Evolutionary conservation across 2,113 vertebrate species (phyloP).

Genomic region (Melanerpes formicivorus): DNA sequence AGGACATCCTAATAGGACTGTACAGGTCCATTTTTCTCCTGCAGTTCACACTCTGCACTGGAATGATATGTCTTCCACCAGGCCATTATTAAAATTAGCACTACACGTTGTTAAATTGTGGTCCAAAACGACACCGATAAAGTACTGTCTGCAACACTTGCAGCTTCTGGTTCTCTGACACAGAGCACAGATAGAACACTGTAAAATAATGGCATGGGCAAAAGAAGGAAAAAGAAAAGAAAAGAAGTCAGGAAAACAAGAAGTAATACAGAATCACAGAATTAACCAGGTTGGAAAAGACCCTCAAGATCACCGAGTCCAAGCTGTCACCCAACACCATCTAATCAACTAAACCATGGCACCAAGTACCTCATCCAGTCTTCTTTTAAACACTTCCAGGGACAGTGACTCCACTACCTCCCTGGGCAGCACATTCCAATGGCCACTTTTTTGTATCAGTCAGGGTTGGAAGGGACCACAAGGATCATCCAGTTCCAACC

Average conservation of each 20-base stretch:
- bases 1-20: slow-evolving; percentile 46
- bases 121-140: neutral
- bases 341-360: no score
- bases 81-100: slow-evolving; percentile 33
- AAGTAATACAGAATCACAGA: neutral
- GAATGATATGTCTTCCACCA: slow-evolving; percentile 17
- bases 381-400: no score
- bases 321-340: no score
- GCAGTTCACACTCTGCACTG: neutral
- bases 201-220: neutral
- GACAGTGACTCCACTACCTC: no score
- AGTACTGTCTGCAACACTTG: neutral
- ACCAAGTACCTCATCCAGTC: no score
- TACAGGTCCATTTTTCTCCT: slow-evolving; percentile 2
- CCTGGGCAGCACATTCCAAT: no score
- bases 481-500: no score
- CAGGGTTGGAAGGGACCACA: no score
- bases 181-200: neutral
- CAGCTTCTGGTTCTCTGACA: neutral
- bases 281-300: no score
- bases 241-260: neutral
- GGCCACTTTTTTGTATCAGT: no score
- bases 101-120: neutral
- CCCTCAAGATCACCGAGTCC: no score
- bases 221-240: neutral